Base-by-base conservation (phyloP, 2,113 vertebrate species). In the Polypterus senegalus region DNA sequence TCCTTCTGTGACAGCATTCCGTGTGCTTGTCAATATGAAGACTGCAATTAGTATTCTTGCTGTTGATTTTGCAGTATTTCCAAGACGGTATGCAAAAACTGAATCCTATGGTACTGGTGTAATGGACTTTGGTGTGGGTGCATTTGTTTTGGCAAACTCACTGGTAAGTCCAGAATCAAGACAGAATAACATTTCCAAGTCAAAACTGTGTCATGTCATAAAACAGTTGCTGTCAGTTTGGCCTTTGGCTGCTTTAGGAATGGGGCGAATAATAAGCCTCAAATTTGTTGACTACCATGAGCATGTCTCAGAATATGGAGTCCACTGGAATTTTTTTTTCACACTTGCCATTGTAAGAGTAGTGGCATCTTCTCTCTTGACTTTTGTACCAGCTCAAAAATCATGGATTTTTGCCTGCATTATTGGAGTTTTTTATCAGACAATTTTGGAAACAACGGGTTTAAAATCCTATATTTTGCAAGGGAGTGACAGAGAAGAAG, bases 311-410 rank as follows among this genome's bases (percentile, higher is more conserved):
- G 94, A 99, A 68, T 99, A 99, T 3, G 96, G 96, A 0, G 73
- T 95, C 62, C 94, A 99, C 70, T 99, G 96, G 96, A 99, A 98
- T 73, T 99, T 99, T 61, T 98, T 99, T 71, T 99, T 98, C 66
- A 99, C 94, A 0, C 66, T 99, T 61, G 86, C 90, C 0, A 61
- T 86, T 3, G 89, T 97, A 44, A 86, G 89, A 71, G 70, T 95
- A 11, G 60, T 83, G 56, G 85, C 89, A 4, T 91, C 93, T 7
- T n/a, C 87, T 10, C 69, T 98, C 51, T 71, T 99, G 64, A 63
- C 77, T 6, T 0, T 89, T 5, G 78, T 92, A 43, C 88, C 91
- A 2, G 66, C 68, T 48, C 77, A 51, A 3, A 77, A 67, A 7
- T 85, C 88, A 0, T 91, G 90, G 90, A 7, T 92, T 1, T 8